phyloP scores from a whole-genome alignment of 2,888 invertebrate genomes.

The Cistogaster globosa region DNA sequence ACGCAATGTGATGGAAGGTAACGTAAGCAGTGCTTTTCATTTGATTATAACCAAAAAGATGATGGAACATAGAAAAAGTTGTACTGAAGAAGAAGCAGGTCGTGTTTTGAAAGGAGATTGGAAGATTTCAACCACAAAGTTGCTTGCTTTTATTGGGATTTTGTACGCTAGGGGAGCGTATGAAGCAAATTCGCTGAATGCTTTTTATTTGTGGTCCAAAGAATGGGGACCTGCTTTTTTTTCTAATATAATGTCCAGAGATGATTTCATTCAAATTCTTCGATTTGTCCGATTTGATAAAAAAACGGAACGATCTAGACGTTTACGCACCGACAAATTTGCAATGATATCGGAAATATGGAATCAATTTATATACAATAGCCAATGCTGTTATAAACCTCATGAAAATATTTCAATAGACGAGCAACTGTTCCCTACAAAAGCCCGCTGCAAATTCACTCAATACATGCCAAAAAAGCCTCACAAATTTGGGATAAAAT shows the following conservation, averaged over 20 bases:
- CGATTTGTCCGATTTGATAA: not conserved
- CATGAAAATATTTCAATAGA: conserved; percentile 25
- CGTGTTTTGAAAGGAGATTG: not conserved
- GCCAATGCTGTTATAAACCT: conserved; percentile 8
- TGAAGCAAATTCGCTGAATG: not conserved
- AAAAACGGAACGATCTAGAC: not conserved
- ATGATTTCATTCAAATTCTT: not conserved
- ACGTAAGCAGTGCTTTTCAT: conserved; percentile 6
- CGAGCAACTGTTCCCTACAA: conserved; percentile 47
- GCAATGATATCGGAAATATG: conserved; percentile 1
- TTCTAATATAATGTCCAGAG: not conserved
- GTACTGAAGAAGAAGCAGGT: conserved; percentile 7
- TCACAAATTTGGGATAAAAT: conserved; percentile 51
- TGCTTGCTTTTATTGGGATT: conserved; percentile 13
- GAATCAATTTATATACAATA: conserved; percentile 14
- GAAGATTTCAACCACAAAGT: not conserved
- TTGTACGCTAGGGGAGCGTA: not conserved
- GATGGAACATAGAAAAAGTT: conserved; percentile 5
- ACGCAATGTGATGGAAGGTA: not conserved
- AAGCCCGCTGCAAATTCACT: conserved; percentile 40
- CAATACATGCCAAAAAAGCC: conserved; percentile 54
- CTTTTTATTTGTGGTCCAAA: conserved; percentile 11
- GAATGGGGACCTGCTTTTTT: conserved; percentile 12
- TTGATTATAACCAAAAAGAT: not conserved
- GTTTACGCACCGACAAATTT: conserved; percentile 10